Evolutionary conservation across 2,797 vertebrate species (phyloP), one percentile per base, ranked within the genome.

Genomic region (Linurgus olivaceus): DNA sequence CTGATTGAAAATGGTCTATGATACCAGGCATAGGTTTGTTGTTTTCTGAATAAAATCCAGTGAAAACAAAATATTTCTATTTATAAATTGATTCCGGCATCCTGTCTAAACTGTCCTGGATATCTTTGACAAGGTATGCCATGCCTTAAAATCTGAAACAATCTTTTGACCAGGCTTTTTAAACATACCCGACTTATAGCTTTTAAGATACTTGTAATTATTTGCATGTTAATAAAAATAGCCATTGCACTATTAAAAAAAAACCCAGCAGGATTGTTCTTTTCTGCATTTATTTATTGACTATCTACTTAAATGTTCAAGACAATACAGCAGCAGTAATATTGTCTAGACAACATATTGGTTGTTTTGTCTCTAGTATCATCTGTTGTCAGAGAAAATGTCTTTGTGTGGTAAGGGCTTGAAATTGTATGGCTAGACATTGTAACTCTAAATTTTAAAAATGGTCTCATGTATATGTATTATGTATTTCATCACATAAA

Each of bases 261-360:
- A 44, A 8, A 0, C 1, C 26, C 21, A 42, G 7, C 38, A 14
- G 37, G 89, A 50, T 61, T 54, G 15, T 63, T 35, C n/a, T 92
- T 76, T 88, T 85, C 71, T 94, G 16, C 35, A 50, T 73, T 82
- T 86, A 35, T 77, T 80, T 72, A 80, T 91, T 90, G 71, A 76
- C 29, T 88, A 1, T 52, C 31, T 61, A 51, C 37, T 83, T 81
- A 86, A 91, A 86, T 1, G 3, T 50, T 83, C 14, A 31, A 63
- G 78, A 80, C 37, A 80, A 35, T 47, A 51, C 50, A 54, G 68
- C 72, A 83, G 37, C 70, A 72, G 29, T 91, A 86, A 59, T 70
- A 51, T 23, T 86, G 76, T 96, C 92, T 95, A 91, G 95, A 90
- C 90, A 79, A 78, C 91, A 57, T 95, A 90, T 85, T 91, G 57